Evolutionary conservation across 2,797 vertebrate species (phyloP), one percentile per base, ranked within the genome.

Genomic region (Myripristis murdjan): DNA sequence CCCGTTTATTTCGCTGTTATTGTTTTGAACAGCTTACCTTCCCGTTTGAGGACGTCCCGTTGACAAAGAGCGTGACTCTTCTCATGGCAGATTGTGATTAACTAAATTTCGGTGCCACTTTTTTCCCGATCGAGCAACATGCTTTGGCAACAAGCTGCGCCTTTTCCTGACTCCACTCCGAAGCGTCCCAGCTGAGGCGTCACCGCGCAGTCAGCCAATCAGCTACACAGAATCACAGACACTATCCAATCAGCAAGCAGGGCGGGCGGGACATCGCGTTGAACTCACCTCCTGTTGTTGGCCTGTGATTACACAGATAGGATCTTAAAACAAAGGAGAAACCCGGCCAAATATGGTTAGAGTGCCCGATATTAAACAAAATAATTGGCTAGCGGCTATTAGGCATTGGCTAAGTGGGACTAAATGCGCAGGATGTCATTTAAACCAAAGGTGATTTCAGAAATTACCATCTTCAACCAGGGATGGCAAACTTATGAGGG

Each of bases 51-150:
- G 93, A 93, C 67, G 92, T 95, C 79, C 97, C 96, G 88, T 95
- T 96, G 6, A 96, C 93, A 80, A 97, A 97, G 78, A 98, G 86
- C n/a, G 97, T 98, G 37, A 96, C 96, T 91, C 97, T 91, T 90
- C 93, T 94, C 97, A 98, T 93, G 63, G 18, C 14, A 0, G 3
- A 48, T 20, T 5, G 15, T 4, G 1, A 10, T 37, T 15, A 31
- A 1, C 1, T 12, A 1, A 9, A 24, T 9, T 0, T 18, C 1
- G 6, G 1, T 4, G 1, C 1, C 3, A 3, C 2, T 46, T 63
- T 43, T 14, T 15, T 0, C 10, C 1, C 22, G n/a, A 10, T 57
- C 23, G 16, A 46, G 6, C 70, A 2, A 37, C 52, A 65, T 65
- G 14, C 39, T 58, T 35, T 4, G 8, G 18, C 49, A 15, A 43